Percentiles rank a stretch among this genome's conserved stretches.
These are phyloP conservation scores for Sinocyclocheilus anophthalmus DNA, from an alignment of 2,113 vertebrate genomes.

Conservation along the genomic window DNA sequence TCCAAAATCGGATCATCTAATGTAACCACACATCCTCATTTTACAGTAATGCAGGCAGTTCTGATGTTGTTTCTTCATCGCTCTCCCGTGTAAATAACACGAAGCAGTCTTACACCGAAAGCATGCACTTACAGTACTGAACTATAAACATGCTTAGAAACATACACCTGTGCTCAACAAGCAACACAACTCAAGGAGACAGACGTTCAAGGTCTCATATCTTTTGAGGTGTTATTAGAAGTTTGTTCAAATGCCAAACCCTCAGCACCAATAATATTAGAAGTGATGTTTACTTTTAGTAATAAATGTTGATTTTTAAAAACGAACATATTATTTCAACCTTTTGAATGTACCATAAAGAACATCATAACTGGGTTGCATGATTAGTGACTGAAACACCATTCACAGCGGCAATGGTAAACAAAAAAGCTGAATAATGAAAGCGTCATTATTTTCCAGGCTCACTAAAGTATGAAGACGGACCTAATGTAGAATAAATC, in stretches of 20 bases:
- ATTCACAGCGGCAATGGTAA: constrained; percentile 29
- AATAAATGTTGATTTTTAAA: too few species aligned
- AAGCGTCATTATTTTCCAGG: constrained; percentile 22
- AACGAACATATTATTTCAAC: neutral
- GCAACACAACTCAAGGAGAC: too few species aligned
- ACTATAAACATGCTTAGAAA: neutral
- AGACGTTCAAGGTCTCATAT: neutral
- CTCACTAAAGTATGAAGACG: constrained; percentile 2
- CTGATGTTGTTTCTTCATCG: neutral
- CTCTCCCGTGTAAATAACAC: neutral
- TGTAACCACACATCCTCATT: neutral
- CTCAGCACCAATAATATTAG: neutral
- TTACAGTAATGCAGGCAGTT: neutral
- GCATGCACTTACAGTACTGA: neutral
- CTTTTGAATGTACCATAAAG: constrained; percentile 20
- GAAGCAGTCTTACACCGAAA: neutral
- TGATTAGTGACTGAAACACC: constrained; percentile 5
- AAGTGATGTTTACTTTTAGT: constrained; percentile 14
- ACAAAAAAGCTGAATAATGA: constrained; percentile 8
- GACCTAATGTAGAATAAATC: neutral
- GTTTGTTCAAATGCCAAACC: neutral
- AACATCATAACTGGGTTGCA: constrained; percentile 4
- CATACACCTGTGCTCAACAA: neutral
- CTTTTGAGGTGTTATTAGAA: neutral
- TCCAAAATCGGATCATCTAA: neutral